These are phyloP conservation scores for Hyphantria cunea DNA, from an alignment of 1,140 invertebrate species.

Conservation along the genomic window DNA sequence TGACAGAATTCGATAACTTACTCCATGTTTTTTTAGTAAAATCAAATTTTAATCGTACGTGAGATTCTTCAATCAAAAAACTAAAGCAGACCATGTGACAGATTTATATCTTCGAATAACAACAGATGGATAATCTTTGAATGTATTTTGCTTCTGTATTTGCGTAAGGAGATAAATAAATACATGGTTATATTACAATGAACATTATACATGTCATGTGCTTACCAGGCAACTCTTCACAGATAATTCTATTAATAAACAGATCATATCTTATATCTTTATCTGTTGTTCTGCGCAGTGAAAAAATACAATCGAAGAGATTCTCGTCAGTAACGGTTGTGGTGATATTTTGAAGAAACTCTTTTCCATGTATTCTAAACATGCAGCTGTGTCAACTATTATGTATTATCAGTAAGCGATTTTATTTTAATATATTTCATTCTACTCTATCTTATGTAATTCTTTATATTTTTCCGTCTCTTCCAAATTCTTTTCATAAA, in stretches of 20 bases:
- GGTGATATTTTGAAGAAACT: neutral
- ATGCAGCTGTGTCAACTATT: slow-evolving; percentile 14
- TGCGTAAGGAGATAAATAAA: neutral
- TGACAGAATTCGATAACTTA: too few relatives aligned
- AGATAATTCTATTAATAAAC: slow-evolving; percentile 24
- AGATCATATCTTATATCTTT: slow-evolving; percentile 22
- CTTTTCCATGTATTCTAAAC: slow-evolving; percentile 8
- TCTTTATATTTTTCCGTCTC: too few relatives aligned
- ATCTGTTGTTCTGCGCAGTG: slow-evolving; percentile 18
- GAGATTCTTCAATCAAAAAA: neutral
- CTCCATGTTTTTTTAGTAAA: too few relatives aligned
- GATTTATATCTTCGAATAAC: neutral
- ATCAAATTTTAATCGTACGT: too few relatives aligned
- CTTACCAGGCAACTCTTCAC: slow-evolving; percentile 2
- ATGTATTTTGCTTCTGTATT: neutral
- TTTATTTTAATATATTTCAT: neutral
- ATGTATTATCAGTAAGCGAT: neutral
- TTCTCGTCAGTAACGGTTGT: slow-evolving; percentile 2
- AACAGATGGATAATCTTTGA: neutral
- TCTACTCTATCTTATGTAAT: too few relatives aligned
- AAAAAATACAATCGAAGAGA: slow-evolving; percentile 8
- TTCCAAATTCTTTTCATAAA: too few relatives aligned
- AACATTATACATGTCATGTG: neutral
- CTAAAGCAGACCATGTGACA: neutral
- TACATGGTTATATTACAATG: neutral